Base-by-base conservation (phyloP, 2,113 vertebrate species). In the Vulpes ferrilata region DNA sequence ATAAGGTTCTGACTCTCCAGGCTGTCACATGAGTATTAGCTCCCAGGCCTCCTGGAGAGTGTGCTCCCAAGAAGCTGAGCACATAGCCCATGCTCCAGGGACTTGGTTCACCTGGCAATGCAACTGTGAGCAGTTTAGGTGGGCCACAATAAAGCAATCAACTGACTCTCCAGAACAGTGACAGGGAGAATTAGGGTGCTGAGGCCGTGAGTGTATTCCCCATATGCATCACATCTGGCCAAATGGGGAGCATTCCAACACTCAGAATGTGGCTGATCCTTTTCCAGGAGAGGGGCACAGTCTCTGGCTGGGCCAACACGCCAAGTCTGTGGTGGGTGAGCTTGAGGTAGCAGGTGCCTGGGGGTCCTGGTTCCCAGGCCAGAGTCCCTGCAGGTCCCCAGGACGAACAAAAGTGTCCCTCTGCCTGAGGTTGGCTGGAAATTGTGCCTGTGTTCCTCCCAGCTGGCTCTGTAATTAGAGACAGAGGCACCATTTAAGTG, bases 401-500 rank as follows among this genome's bases (percentile, higher is more conserved):
- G 48, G 73, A 91, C 60, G 71, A 81, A 81, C 81, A 83, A 84
- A 97, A 95, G 85, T 94, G 92, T 78, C 81, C 95, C 53, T 94
- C 76, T 82, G 94, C 96, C 69, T 82, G 10, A 91, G 76, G 91
- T 53, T 85, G 94, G 91, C 94, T 96, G 13, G n/a, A 98, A 84
- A 82, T 95, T 16, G 2, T 53, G 76, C 74, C 20, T 57, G 69
- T 55, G 95, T 25, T 23, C 92, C 96, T 92, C 59, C 48, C 78
- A 38, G 2, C 35, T 76, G 85, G 93, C 97, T 81, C 97, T 97
- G 97, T 98, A 98, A 98, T 98, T 98, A 99, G 97, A 96, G 97
- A 98, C 95, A 79, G 89, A 98, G 98, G 95, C 95, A 97, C 96
- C 93, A 97, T 97, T 99, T 98, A 98, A 98, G 98, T 98, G 98